A percentile compares a stretch with the other conserved stretches of the same genome.
Conservation (phyloP, 1,140 invertebrate species). For the Drosophila ogumai region DNA sequence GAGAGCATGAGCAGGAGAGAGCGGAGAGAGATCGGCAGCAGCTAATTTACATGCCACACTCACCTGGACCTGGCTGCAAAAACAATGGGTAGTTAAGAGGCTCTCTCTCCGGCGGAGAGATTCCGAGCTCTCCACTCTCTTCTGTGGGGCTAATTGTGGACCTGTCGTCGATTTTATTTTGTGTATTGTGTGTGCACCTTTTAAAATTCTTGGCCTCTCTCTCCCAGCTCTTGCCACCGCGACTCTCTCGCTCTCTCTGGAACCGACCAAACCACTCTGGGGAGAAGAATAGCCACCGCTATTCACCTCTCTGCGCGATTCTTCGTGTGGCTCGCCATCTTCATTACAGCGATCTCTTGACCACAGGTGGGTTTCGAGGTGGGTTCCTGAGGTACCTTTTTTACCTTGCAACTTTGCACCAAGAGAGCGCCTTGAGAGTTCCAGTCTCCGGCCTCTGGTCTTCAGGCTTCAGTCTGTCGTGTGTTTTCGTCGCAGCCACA, state of each 20-base stretch:
- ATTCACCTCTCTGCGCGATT: slow-evolving; percentile 26
- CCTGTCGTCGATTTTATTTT: slow-evolving; percentile 76
- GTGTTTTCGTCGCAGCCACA: slow-evolving; percentile 76
- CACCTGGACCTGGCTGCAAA: slow-evolving; percentile 44
- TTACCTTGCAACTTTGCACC: not conserved
- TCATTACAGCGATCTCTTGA: slow-evolving; percentile 49
- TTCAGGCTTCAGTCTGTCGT: slow-evolving; percentile 68
- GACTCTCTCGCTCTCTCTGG: slow-evolving; percentile 31
- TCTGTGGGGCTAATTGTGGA: slow-evolving; percentile 74
- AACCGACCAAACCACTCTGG: slow-evolving; percentile 76
- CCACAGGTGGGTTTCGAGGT: slow-evolving; percentile 48
- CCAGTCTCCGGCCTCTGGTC: slow-evolving; percentile 28
- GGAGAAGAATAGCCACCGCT: slow-evolving; percentile 23
- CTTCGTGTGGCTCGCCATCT: slow-evolving; percentile 46
- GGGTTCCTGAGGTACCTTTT: slow-evolving; percentile 1
- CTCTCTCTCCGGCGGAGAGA: slow-evolving; percentile 18
- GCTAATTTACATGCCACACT: slow-evolving; percentile 76
- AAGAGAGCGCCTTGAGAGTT: slow-evolving; percentile 21
- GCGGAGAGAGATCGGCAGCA: slow-evolving; percentile 43
- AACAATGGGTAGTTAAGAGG: slow-evolving; percentile 51
- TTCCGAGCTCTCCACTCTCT: slow-evolving; percentile 13
- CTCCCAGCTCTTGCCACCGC: slow-evolving; percentile 3
- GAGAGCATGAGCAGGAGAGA: slow-evolving; percentile 13
- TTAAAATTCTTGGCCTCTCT: slow-evolving; percentile 75
- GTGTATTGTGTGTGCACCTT: slow-evolving; percentile 60